Evolutionary conservation across 2,797 vertebrate genomes (phyloP).

Genomic region (Periophthalmus magnuspinnatus): DNA sequence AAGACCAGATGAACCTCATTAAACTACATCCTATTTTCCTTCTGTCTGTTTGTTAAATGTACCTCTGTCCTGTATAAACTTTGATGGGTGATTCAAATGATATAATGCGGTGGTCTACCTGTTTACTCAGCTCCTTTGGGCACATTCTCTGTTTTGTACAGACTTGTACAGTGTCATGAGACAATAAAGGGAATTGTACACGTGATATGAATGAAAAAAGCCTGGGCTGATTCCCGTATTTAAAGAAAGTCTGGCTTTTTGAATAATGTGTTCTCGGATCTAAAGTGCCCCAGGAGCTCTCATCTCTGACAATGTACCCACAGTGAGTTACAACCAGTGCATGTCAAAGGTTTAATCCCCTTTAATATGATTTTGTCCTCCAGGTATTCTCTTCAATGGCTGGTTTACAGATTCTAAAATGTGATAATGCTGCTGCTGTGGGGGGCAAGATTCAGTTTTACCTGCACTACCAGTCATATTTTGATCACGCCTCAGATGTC

Average conservation of each 20-base stretch:
- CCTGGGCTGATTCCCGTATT: slow-evolving; percentile 11
- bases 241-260: slow-evolving; percentile 6
- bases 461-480: no score
- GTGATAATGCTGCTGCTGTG: no score
- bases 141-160: slow-evolving; percentile 19
- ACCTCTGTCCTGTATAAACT: background rate
- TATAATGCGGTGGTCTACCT: background rate
- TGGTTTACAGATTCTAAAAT: background rate
- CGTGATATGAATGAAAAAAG: slow-evolving; percentile 10
- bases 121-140: background rate
- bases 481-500: no score
- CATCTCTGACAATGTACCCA: slow-evolving; percentile 8
- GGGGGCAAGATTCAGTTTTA: no score
- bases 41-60: no score
- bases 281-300: slow-evolving; percentile 3
- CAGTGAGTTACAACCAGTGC: background rate
- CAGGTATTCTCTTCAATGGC: background rate
- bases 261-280: background rate
- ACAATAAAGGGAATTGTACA: background rate
- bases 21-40: no score
- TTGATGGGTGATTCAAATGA: background rate
- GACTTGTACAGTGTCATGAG: slow-evolving; percentile 16
- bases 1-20: no score
- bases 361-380: background rate
- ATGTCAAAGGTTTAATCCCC: background rate